Base-by-base conservation (phyloP, 2,113 vertebrate species). In the Sinocyclocheilus rhinocerous region DNA sequence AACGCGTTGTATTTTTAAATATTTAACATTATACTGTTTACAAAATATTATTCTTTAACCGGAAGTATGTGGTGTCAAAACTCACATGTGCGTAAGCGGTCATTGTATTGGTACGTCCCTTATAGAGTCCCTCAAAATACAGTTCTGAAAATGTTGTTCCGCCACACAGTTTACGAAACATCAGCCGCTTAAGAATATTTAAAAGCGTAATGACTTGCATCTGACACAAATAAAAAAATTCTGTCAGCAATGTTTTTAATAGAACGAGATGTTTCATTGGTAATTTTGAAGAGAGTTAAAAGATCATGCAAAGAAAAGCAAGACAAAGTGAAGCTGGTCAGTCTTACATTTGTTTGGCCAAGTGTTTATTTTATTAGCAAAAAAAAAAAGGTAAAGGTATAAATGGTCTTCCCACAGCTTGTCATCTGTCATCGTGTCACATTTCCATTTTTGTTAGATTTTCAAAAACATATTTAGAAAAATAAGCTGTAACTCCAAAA, bases 131-230 rank as follows among this genome's bases (percentile, higher is more conserved):
- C 61, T 70, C 26, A 11, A 69, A 86, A 52, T 76, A 52, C 9
- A 24, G 36, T 4, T 24, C 10, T 26, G 24, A 76, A 81, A 76
- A 33, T 26, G 57, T 39, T 8, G 88, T 89, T 89, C 88, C 87
- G 81, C 65, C 5, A 4, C 26, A 39, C 18, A 50, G 15, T 50
- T 1, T 13, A 39, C 11, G 3, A 33, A 29, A 73, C 26, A n/a
- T 80, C 39, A 18, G 12, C 4, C 10, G 24, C 8, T 33, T 50
- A 15, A 50, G 48, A 1, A 33, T 26, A 18, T 69, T 69, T 20
- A 10, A 36, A 69, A 70, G 8, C 16, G 3, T 36, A 10, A 70
- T 36, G 16, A 4, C 16, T 70, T 20, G 67, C 67, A 39, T 72
- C 36, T 42, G 10, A 42, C 20, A 72, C 4, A 42, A 5, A 72